Evolutionary conservation across 2,113 vertebrate species (phyloP).

Genomic region (Tor tambroides): DNA sequence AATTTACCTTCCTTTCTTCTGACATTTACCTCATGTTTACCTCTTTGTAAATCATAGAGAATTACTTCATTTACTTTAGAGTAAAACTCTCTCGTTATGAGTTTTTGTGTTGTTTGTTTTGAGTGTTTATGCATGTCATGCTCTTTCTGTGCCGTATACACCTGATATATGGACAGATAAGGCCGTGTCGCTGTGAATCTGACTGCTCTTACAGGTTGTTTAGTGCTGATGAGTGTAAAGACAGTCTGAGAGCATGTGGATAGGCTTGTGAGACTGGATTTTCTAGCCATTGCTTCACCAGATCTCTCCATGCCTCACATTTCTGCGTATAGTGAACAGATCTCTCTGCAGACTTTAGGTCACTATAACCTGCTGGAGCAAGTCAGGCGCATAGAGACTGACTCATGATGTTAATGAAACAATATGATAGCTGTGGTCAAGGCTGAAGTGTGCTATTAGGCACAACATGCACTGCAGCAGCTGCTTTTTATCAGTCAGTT

Average conservation of each 20-base stretch:
- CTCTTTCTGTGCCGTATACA: background rate
- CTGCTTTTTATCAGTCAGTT: background rate
- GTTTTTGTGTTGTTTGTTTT: background rate
- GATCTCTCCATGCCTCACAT: background rate
- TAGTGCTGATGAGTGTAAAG: background rate
- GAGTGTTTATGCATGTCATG: background rate
- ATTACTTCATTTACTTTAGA: background rate
- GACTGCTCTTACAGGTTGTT: background rate
- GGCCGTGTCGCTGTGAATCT: background rate
- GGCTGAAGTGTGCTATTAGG: background rate
- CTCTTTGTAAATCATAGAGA: background rate
- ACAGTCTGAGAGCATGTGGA: background rate
- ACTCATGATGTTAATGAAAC: background rate
- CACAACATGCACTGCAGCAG: background rate
- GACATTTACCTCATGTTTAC: constrained; percentile 10
- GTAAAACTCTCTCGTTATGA: background rate
- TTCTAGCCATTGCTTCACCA: background rate
- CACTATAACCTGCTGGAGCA: background rate
- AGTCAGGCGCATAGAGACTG: background rate
- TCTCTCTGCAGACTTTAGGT: background rate
- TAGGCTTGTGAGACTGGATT: constrained; percentile 33
- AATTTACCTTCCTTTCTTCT: background rate
- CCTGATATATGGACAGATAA: background rate
- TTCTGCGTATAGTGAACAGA: background rate
- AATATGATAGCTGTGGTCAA: background rate